phyloP scores from a whole-genome alignment of 2,113 vertebrate genomes.

The Lepus americanus region DNA sequence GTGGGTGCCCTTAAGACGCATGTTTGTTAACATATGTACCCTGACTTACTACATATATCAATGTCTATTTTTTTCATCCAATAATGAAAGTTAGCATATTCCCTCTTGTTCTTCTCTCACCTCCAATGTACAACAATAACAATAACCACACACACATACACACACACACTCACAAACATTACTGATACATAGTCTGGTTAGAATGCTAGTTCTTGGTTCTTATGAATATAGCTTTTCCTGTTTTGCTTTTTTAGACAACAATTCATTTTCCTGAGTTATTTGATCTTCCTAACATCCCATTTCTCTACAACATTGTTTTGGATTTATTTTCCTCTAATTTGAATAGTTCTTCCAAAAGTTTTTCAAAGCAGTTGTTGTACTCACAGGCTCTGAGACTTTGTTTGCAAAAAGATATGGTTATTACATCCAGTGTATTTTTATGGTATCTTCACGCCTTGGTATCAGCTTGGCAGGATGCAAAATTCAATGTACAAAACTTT shows the following conservation, averaged over 20 bases:
- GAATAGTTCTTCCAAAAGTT: conserved; percentile 6
- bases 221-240: neutral
- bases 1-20: neutral
- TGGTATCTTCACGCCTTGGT: neutral
- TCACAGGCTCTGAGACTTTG: conserved; percentile 1
- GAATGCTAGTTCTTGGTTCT: neutral
- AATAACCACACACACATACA: neutral
- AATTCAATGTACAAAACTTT: neutral
- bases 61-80: neutral
- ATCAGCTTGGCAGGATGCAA: conserved; percentile 17
- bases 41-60: conserved; percentile 11
- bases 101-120: neutral
- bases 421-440: neutral
- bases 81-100: neutral
- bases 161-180: neutral
- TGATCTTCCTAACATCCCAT: neutral
- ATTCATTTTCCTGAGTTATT: neutral
- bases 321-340: conserved; percentile 28
- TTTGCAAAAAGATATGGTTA: neutral
- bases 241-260: neutral
- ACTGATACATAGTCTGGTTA: neutral
- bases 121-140: neutral
- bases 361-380: neutral
- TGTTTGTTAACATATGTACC: conserved; percentile 14
- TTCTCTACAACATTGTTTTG: neutral